Evolutionary conservation across 2,797 vertebrate genomes (phyloP).

Genomic region (Siniperca undulata): DNA sequence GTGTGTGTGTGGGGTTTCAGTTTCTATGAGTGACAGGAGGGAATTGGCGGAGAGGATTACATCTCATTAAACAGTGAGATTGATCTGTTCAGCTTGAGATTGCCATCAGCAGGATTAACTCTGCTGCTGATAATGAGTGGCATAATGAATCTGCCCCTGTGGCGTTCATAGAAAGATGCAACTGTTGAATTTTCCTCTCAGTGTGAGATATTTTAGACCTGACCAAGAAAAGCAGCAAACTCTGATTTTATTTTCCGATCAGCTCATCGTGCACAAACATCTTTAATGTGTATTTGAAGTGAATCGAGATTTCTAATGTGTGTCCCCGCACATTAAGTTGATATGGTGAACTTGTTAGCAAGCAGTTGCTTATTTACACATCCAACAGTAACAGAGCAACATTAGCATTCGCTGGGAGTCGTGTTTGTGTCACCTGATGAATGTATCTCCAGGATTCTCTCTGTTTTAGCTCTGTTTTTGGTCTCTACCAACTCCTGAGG

Average conservation of each 20-base stretch:
- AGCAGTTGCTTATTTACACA: too few species aligned
- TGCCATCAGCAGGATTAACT: constrained; percentile 68
- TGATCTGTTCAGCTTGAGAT: constrained; percentile 63
- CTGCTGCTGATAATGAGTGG: constrained; percentile 56
- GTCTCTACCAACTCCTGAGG: too few species aligned
- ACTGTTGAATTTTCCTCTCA: not conserved
- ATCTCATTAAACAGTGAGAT: constrained; percentile 65
- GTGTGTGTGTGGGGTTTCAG: constrained; percentile 28
- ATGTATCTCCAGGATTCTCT: too few species aligned
- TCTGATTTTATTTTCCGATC: constrained; percentile 13
- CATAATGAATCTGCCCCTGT: constrained; percentile 40
- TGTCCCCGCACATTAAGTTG: too few species aligned
- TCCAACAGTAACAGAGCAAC: too few species aligned
- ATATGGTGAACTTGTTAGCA: too few species aligned
- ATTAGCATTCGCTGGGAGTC: too few species aligned
- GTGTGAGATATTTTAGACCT: not conserved
- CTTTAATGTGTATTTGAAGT: too few species aligned
- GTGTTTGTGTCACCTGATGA: too few species aligned
- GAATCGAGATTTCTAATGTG: too few species aligned
- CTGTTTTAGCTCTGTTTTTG: too few species aligned
- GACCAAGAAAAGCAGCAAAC: not conserved
- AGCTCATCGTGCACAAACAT: not conserved
- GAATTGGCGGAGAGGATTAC: constrained; percentile 62
- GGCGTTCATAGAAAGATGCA: constrained; percentile 2
- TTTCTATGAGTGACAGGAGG: constrained; percentile 46